These are phyloP conservation scores for Semicossyphus pulcher DNA, from an alignment of 2,113 vertebrate species.

Conservation along the genomic window DNA sequence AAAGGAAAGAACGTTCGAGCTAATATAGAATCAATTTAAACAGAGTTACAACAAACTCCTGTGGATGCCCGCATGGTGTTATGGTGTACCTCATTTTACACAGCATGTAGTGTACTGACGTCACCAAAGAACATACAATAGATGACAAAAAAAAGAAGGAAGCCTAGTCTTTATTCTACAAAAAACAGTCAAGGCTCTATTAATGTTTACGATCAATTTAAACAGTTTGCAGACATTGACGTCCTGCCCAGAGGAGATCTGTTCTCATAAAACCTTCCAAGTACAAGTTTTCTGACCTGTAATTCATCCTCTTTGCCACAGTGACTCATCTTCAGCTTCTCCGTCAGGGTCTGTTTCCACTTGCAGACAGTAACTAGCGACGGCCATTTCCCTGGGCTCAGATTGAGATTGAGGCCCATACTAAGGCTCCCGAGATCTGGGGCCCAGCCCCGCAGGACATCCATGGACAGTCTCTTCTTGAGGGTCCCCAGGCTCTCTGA, in stretches of 20 bases:
- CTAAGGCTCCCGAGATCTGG: slow-evolving; percentile 65
- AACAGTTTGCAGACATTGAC: too few relatives aligned
- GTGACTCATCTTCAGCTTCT: slow-evolving; percentile 77
- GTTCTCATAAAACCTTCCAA: too few relatives aligned
- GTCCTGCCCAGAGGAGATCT: too few relatives aligned
- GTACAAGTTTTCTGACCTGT: slow-evolving; percentile 81
- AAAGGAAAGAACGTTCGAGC: background rate
- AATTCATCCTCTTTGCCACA: slow-evolving; percentile 65
- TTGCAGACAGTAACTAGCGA: slow-evolving; percentile 78
- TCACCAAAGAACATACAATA: background rate
- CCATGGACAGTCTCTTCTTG: slow-evolving; percentile 76
- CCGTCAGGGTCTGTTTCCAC: slow-evolving; percentile 79
- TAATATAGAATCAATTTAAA: background rate
- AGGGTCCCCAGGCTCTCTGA: slow-evolving; percentile 36
- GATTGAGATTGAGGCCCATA: slow-evolving; percentile 55
- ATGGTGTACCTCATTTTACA: too few relatives aligned
- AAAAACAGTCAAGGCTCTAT: too few relatives aligned
- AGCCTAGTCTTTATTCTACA: too few relatives aligned
- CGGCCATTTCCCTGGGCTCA: slow-evolving; percentile 75
- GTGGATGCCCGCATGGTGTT: too few relatives aligned
- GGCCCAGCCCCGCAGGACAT: slow-evolving; percentile 63
- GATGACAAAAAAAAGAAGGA: too few relatives aligned
- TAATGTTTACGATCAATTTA: too few relatives aligned
- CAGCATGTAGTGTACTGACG: background rate
- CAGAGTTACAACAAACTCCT: background rate